A percentile compares a stretch with the other conserved stretches of the same genome.
Evolutionary conservation across 2,797 vertebrate genomes (phyloP).

Genomic region (Chrosomus eos): DNA sequence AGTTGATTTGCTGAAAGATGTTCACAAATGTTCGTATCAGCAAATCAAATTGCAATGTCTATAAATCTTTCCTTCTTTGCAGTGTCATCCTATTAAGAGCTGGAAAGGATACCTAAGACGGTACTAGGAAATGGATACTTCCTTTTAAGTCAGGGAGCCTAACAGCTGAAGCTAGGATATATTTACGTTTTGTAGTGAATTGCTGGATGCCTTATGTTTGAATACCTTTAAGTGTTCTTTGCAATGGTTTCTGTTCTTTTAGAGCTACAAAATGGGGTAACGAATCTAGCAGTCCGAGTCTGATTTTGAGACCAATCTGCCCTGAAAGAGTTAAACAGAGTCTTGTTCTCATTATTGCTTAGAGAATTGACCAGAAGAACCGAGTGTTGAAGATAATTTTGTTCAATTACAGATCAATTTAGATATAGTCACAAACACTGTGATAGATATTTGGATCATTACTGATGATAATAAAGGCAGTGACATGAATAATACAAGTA

Average conservation of each 20-base stretch:
- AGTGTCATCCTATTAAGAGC: conserved; percentile 24
- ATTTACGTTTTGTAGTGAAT: neutral
- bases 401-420: neutral
- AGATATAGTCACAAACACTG: neutral
- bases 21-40: conserved; percentile 7
- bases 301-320: neutral
- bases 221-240: neutral
- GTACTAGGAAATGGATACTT: neutral
- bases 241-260: neutral
- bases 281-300: neutral
- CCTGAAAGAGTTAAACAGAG: no score
- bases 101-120: neutral
- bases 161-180: neutral
- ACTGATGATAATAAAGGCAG: neutral
- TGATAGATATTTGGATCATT: neutral
- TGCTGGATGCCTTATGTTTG: neutral
- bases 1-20: neutral
- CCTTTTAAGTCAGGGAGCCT: neutral
- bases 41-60: conserved; percentile 19
- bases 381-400: neutral
- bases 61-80: conserved; percentile 18
- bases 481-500: neutral
- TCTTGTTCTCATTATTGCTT: neutral
- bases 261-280: neutral
- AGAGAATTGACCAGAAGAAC: no score